Evolutionary conservation across 2,113 vertebrate species (phyloP), one percentile per base, ranked within the genome.

Genomic region (Canis aureus): DNA sequence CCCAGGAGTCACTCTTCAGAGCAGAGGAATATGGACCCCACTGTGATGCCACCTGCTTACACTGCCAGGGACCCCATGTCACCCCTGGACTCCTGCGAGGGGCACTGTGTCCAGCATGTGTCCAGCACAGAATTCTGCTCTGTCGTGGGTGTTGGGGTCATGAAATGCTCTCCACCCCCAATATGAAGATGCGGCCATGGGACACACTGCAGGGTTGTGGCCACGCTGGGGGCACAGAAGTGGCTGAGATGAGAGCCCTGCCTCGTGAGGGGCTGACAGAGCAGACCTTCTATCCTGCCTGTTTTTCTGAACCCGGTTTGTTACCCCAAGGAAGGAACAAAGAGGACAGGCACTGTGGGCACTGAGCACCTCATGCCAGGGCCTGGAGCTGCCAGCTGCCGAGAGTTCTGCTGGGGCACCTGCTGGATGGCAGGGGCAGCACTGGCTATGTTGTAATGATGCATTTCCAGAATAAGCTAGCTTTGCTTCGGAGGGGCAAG

Each of bases 221-320:
- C 0, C 8, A 38, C 29, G 43, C 1, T 0, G 22, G 15, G 23
- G 22, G 0, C 8, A 38, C 49, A 71, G 35, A 29, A 74, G 49
- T 38, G 57, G 23, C 9, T 2, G 67, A 35, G 62, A 64, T 20
- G 0, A 49, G 9, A 59, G 69, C 13, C 53, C 60, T 6, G 3
- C 57, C 43, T 59, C 57, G 51, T 38, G 22, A 78, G 84, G 27
- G 25, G 67, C 59, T 1, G 22, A 49, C 3, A 12, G 38, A 89
- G 23, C 25, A 57, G 35, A 25, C 13, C 19, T 69, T 64, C 64
- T 73, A 1, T 27, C 53, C 66, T 20, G 57, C 29, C 59, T 55
- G 23, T 67, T 84, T 81, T 22, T 67, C 49, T 69, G 38, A 25
- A 81, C 12, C 16, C 59, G 80, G 25, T 60, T 66, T 81, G 20